These are phyloP conservation scores for Ornithoptera priamus DNA, from an alignment of 2,888 invertebrate genomes.

Conservation along the genomic window DNA sequence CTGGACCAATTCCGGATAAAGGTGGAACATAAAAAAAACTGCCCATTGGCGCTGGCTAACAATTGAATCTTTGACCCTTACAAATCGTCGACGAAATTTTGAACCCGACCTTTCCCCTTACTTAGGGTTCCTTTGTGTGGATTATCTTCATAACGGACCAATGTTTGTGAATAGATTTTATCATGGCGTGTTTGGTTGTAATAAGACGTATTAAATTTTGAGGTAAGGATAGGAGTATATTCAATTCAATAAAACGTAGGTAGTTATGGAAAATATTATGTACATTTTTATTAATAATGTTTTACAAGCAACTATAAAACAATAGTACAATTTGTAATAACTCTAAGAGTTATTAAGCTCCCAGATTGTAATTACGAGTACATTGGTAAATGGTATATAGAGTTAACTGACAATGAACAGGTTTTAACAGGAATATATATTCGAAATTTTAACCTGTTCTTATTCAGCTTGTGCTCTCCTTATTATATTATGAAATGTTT, in stretches of 20 bases:
- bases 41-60: conserved; percentile 59
- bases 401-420: too few relatives aligned
- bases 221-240: background rate
- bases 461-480: too few relatives aligned
- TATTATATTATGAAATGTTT: too few relatives aligned
- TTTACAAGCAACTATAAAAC: background rate
- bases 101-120: conserved; percentile 54
- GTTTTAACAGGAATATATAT: too few relatives aligned
- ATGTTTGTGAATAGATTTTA: conserved; percentile 39
- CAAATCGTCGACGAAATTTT: conserved; percentile 47
- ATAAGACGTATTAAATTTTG: conserved; percentile 15
- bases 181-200: conserved; percentile 9
- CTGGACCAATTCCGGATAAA: conserved; percentile 68
- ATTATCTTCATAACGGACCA: conserved; percentile 63
- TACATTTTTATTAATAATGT: background rate
- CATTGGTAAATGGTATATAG: too few relatives aligned
- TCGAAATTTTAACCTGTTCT: too few relatives aligned
- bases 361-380: too few relatives aligned
- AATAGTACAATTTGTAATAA: background rate
- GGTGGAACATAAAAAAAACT: conserved; percentile 57
- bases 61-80: conserved; percentile 59
- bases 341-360: background rate
- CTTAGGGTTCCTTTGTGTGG: conserved; percentile 46
- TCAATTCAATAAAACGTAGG: too few relatives aligned
- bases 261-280: too few relatives aligned